Percentiles rank a stretch among this genome's conserved stretches.
phyloP scores from a whole-genome alignment of 2,797 vertebrate genomes.

The Podarcis lilfordi region DNA sequence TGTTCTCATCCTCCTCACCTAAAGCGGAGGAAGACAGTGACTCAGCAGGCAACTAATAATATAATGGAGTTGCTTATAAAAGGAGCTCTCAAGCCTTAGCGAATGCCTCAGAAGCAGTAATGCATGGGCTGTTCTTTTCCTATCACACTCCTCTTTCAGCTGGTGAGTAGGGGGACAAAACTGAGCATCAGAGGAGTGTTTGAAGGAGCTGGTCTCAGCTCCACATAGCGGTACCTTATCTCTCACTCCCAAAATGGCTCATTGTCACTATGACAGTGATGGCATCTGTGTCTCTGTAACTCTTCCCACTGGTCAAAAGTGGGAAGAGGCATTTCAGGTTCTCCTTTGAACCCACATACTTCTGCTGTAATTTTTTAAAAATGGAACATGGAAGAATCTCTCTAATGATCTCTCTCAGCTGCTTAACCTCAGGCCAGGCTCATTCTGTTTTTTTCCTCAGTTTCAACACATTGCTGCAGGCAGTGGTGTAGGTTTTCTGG shows the following conservation, averaged over 20 bases:
- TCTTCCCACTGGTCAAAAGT: background rate
- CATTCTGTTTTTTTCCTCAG: background rate
- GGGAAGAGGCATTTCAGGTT: background rate
- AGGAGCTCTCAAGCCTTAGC: background rate
- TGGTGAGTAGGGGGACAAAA: background rate
- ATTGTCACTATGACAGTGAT: background rate
- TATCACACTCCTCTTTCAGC: background rate
- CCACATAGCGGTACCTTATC: background rate
- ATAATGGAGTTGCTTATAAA: background rate
- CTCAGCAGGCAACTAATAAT: slow-evolving; percentile 19
- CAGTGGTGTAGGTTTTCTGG: too few relatives aligned
- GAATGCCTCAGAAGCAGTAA: background rate
- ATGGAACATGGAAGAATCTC: background rate
- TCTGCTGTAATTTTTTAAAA: background rate
- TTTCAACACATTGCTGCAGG: too few relatives aligned
- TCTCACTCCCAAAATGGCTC: background rate
- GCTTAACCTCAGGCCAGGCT: background rate
- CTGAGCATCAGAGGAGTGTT: background rate
- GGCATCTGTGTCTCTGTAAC: background rate
- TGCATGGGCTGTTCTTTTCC: background rate
- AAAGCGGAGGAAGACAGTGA: slow-evolving; percentile 4
- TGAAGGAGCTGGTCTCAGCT: background rate
- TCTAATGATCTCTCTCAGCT: background rate
- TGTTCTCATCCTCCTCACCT: background rate
- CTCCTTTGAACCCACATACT: background rate